A percentile compares a stretch with the other conserved stretches of the same genome.
These are phyloP conservation scores for Enteromius unitaeniatus DNA, from an alignment of 2,797 vertebrate species.

Conservation along the genomic window DNA sequence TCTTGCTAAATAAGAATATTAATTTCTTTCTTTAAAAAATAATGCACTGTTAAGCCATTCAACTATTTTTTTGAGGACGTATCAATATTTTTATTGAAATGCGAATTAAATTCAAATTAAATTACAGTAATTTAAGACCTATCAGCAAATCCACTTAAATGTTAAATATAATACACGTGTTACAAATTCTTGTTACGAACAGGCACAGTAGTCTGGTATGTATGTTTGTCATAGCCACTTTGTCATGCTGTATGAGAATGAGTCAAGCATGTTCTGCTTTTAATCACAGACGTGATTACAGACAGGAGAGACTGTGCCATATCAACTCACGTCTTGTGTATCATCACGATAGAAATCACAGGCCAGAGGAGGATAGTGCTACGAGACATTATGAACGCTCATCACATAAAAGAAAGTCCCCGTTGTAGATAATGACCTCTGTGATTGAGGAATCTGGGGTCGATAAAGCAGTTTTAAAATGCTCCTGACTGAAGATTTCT, in stretches of 20 bases:
- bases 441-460: background rate
- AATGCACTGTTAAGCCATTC: background rate
- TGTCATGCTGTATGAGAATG: background rate
- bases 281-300: background rate
- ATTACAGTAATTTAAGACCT: background rate
- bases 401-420: slow-evolving; percentile 5
- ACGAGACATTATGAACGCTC: background rate
- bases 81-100: background rate
- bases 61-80: background rate
- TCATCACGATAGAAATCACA: background rate
- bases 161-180: background rate
- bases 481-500: background rate
- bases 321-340: background rate
- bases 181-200: background rate
- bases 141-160: background rate
- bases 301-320: background rate
- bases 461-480: background rate
- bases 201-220: background rate
- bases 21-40: background rate
- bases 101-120: background rate
- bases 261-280: background rate
- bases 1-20: background rate
- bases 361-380: background rate
- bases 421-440: background rate
- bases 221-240: background rate